These are phyloP conservation scores for Zosterops borbonicus DNA, from an alignment of 2,113 vertebrate species.

Conservation along the genomic window DNA sequence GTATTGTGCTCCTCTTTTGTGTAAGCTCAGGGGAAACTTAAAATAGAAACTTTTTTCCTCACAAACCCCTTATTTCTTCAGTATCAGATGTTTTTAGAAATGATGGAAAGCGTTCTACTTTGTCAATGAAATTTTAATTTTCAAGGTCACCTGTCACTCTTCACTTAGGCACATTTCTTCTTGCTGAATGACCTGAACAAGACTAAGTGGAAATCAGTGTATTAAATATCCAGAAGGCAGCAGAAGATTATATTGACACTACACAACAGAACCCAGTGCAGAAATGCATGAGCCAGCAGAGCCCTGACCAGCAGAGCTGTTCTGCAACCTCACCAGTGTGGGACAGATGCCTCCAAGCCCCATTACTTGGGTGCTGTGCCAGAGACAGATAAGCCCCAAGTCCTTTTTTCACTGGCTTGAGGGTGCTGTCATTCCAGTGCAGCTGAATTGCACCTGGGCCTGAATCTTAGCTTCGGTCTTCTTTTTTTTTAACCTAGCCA, in stretches of 20 bases:
- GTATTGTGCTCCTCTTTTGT: neutral
- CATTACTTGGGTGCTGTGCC: neutral
- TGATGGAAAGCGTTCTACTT: neutral
- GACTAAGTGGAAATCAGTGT: neutral
- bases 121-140: conserved; percentile 1
- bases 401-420: neutral
- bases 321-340: neutral
- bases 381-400: neutral
- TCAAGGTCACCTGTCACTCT: neutral
- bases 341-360: neutral
- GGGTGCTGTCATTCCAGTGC: neutral
- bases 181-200: neutral
- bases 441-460: neutral
- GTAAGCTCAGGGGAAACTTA: neutral
- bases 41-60: neutral
- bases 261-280: neutral
- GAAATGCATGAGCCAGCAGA: neutral
- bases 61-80: neutral
- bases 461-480: neutral
- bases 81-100: neutral
- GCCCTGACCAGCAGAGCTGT: neutral
- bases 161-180: neutral
- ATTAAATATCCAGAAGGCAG: neutral
- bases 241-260: neutral
- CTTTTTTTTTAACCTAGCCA: neutral